These are phyloP conservation scores for Tyrannus savana DNA, from an alignment of 2,113 vertebrate genomes.

Conservation along the genomic window DNA sequence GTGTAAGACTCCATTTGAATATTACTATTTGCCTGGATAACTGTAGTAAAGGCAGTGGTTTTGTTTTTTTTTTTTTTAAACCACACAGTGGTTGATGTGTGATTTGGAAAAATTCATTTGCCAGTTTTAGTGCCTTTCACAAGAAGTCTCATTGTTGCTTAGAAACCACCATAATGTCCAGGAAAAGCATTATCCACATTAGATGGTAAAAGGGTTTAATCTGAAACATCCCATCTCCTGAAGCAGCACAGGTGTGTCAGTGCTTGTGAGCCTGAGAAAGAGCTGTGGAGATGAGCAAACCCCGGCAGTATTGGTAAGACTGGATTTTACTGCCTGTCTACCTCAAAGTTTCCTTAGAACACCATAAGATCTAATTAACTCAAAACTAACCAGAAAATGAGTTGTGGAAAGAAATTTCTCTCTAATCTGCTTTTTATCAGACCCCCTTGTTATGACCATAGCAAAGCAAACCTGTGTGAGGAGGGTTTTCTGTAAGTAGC, in stretches of 20 bases:
- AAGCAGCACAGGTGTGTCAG: not conserved
- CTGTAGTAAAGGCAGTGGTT: not conserved
- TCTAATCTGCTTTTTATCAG: not conserved
- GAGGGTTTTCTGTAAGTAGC: not conserved
- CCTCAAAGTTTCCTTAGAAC: not conserved
- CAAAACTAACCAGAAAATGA: not conserved
- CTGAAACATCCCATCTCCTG: not conserved
- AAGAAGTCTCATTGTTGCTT: not conserved
- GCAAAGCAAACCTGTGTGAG: not conserved
- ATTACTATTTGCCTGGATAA: not conserved
- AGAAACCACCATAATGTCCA: not conserved
- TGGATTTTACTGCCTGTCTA: not conserved
- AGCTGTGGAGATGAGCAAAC: not conserved
- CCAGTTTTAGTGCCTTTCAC: not conserved
- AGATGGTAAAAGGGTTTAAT: not conserved
- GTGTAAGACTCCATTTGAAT: not conserved
- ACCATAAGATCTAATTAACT: not conserved
- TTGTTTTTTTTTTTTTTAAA: too few species aligned
- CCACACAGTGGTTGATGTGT: not conserved
- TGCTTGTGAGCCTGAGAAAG: not conserved
- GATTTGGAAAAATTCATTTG: not conserved
- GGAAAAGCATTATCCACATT: not conserved
- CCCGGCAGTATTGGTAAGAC: not conserved
- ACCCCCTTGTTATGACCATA: not conserved
- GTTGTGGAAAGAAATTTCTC: not conserved